Evolutionary conservation across 2,888 invertebrate genomes (phyloP), one percentile per base, ranked within the genome.

Genomic region (Phyllotreta striolata): DNA sequence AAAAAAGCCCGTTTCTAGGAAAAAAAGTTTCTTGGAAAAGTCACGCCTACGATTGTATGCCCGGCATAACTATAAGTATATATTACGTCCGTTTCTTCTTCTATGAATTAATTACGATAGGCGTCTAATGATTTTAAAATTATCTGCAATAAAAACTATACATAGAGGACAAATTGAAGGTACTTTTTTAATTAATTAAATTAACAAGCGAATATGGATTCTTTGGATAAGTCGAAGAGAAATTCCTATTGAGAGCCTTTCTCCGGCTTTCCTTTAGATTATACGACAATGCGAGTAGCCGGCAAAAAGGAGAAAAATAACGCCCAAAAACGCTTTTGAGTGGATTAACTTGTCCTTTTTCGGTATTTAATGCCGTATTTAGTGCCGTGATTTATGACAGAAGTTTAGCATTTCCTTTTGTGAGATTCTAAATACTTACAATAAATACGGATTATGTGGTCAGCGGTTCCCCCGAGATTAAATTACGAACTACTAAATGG

Each of bases 401-500:
- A 68, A 67, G 69, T 75, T 76, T 75, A 75, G 73, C 73, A 74
- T 69, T 75, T 73, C 73, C 72, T 76, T n/a, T 76, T 76, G 74
- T 76, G 70, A 72, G 66, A 70, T 73, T 74, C 24, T 24, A 73
- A 76, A 75, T 67, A 68, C 67, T 69, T 62, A 71, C 68, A 71
- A 74, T 74, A 74, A 74, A 74, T 74, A 68, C 63, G 67, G 72
- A 72, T 74, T 73, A 73, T 67, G n/a, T n/a, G 63, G 66, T 60
- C 67, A 67, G 68, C 67, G 66, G 66, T 64, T 60, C 14, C 52
- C 37, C 9, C 9, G 52, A 52, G 52, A 52, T 52, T 47, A 44
- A 56, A 37, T 46, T 56, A 56, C 38, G 34, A 49, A 38, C 24
- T 24, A 24, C 24, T 24, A 24, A 24, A 24, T 24, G 24, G 24